These are phyloP conservation scores for Microcebus lehilahytsara DNA, from an alignment of 2,113 vertebrate species.

Conservation along the genomic window DNA sequence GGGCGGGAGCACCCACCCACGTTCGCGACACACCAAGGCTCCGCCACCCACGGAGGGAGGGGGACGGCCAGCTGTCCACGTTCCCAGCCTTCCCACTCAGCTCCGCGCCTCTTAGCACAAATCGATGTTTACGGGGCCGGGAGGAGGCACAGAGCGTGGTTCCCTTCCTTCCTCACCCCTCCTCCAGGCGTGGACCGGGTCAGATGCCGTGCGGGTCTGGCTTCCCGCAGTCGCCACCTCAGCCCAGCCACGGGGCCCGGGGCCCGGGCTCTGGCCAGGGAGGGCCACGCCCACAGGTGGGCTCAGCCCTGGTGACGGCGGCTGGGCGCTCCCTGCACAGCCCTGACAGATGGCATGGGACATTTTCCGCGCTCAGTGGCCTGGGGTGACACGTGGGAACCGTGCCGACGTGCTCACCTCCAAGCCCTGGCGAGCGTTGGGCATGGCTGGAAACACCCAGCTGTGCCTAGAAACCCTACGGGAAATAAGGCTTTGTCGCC, in stretches of 20 bases:
- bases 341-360: neutral
- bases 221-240: too few relatives aligned
- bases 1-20: neutral
- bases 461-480: neutral
- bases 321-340: neutral
- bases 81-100: neutral
- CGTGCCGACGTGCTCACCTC: fast-evolving
- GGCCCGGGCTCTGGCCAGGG: neutral
- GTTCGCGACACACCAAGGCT: neutral
- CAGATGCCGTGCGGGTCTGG: neutral
- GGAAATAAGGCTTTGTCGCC: neutral
- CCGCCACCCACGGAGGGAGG: fast-evolving
- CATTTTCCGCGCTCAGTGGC: fast-evolving
- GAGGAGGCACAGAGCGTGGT: neutral
- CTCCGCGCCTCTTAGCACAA: neutral
- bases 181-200: neutral
- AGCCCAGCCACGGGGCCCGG: neutral
- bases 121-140: neutral
- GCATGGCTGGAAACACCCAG: neutral
- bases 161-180: neutral
- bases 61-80: neutral
- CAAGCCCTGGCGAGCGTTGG: too few relatives aligned
- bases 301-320: neutral
- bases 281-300: neutral
- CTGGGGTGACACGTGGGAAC: fast-evolving